Evolutionary conservation across 2,113 vertebrate species (phyloP).

Genomic region (Emydocephalus ijimae): DNA sequence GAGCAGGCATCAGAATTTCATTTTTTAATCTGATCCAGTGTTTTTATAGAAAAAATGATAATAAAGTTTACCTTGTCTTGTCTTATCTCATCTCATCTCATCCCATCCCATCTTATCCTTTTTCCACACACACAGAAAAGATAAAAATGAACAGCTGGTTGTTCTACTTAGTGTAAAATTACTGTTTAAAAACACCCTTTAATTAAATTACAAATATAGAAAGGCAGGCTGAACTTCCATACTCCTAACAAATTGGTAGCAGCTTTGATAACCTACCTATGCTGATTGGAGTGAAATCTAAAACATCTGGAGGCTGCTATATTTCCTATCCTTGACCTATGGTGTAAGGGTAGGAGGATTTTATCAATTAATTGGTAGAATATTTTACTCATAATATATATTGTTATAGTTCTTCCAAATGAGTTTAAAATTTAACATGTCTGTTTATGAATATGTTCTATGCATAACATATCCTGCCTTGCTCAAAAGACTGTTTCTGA

Average conservation of each 20-base stretch:
- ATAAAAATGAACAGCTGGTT: background rate
- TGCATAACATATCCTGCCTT: background rate
- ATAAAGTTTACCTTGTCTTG: background rate
- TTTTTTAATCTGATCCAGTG: background rate
- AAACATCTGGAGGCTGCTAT: background rate
- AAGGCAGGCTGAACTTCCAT: background rate
- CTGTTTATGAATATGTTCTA: background rate
- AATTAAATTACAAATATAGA: background rate
- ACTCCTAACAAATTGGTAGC: background rate
- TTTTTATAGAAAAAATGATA: background rate
- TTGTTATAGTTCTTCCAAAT: background rate
- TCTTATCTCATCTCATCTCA: background rate
- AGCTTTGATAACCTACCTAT: background rate
- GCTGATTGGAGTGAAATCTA: background rate
- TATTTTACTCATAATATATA: background rate
- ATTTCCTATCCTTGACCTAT: background rate
- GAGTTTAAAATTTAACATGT: background rate
- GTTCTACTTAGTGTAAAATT: background rate
- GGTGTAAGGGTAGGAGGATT: background rate
- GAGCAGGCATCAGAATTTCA: background rate
- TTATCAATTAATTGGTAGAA: background rate
- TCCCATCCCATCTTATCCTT: background rate
- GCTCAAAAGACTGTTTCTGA: background rate
- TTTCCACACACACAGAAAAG: background rate
- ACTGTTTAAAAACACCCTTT: background rate